phyloP scores from a whole-genome alignment of 53 echinoderm and acorn worm species.

The Holothuria leucospilota region DNA sequence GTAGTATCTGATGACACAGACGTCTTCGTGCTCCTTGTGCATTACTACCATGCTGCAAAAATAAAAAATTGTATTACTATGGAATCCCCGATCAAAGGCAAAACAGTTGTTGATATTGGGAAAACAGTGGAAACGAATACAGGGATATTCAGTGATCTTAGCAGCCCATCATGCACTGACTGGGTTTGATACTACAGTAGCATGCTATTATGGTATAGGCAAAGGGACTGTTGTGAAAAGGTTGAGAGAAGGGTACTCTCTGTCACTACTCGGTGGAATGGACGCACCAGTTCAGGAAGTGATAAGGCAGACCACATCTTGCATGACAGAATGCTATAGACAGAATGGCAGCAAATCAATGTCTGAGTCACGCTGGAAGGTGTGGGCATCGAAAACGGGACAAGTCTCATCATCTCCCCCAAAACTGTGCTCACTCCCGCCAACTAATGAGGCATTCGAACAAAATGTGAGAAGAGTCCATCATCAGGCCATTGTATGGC shows the following conservation, averaged over 20 bases:
- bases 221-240: slow-evolving; percentile 33
- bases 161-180: slow-evolving; percentile 42
- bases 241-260: slow-evolving; percentile 18
- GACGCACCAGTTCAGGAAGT: slow-evolving; percentile 10
- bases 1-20: slow-evolving; percentile 61
- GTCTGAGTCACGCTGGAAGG: slow-evolving; percentile 33
- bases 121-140: slow-evolving; percentile 10
- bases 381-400: slow-evolving; percentile 50
- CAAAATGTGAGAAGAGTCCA: slow-evolving; percentile 42
- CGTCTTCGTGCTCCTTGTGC: slow-evolving; percentile 47
- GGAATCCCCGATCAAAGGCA: slow-evolving; percentile 22
- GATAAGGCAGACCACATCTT: slow-evolving; percentile 35
- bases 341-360: slow-evolving; percentile 24
- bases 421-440: slow-evolving; percentile 48
- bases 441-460: slow-evolving; percentile 52
- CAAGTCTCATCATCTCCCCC: slow-evolving; percentile 26
- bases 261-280: slow-evolving; percentile 25
- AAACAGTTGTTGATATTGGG: slow-evolving; percentile 33
- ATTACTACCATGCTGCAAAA: slow-evolving; percentile 21
- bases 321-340: slow-evolving; percentile 23
- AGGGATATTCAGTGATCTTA: slow-evolving; percentile 20
- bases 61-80: neutral
- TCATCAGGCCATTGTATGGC: slow-evolving; percentile 44
- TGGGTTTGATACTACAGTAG: slow-evolving; percentile 35
- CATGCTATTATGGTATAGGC: slow-evolving; percentile 18